These are phyloP conservation scores for Pseudochromis fuscus DNA, from an alignment of 2,797 vertebrate species.

Conservation along the genomic window DNA sequence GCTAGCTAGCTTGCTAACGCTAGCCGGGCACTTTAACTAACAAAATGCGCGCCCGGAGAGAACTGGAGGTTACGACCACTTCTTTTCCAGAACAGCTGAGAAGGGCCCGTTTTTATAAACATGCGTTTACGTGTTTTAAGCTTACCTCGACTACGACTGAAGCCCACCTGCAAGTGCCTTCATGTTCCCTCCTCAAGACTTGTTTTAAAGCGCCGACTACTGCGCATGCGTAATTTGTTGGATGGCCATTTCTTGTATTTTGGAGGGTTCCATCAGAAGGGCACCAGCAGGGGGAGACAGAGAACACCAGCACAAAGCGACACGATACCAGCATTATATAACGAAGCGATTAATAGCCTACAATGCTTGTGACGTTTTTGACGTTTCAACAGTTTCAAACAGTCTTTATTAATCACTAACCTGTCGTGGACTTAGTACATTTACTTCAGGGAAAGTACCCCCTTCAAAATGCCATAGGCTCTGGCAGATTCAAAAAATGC, in stretches of 20 bases:
- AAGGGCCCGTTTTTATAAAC: neutral
- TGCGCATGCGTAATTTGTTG: conserved; percentile 80
- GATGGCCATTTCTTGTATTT: conserved; percentile 73
- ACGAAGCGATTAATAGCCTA: neutral
- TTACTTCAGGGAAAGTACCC: neutral
- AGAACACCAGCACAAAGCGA: neutral
- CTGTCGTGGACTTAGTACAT: neutral
- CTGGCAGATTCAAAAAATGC: neutral
- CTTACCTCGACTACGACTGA: conserved; percentile 76
- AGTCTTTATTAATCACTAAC: neutral
- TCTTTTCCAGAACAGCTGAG: accelerated
- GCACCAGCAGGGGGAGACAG: conserved; percentile 48
- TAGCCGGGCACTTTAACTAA: conserved; percentile 57
- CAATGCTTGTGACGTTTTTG: neutral
- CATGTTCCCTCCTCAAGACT: conserved; percentile 85
- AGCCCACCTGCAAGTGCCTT: conserved; percentile 75
- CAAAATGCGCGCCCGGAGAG: conserved; percentile 1
- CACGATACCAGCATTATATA: neutral
- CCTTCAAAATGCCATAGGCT: neutral
- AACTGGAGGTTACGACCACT: neutral
- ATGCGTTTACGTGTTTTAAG: conserved; percentile 15
- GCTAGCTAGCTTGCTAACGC: conserved; percentile 76
- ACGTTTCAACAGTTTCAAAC: no score
- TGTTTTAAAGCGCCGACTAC: conserved; percentile 78
- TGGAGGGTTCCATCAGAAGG: conserved; percentile 16